Percentiles rank a stretch among this genome's conserved stretches.
Conservation (phyloP, 2,888 invertebrate genomes). For the Neoitamus cyanurus region DNA sequence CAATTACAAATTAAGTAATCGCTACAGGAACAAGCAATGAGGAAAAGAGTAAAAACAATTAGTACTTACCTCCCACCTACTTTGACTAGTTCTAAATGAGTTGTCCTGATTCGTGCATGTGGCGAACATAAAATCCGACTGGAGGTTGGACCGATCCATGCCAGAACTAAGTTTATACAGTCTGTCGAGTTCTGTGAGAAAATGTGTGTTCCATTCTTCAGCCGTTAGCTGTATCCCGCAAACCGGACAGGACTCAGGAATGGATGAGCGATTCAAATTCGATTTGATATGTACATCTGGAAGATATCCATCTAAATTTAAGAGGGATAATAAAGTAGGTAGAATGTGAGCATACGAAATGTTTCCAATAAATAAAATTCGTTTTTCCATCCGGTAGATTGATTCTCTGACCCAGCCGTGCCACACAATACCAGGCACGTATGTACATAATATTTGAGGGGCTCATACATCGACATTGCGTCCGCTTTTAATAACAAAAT, state of each 20-base stretch:
- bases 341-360: not conserved
- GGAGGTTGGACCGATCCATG: conserved; percentile 64
- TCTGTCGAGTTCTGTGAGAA: conserved; percentile 76
- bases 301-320: conserved; percentile 24
- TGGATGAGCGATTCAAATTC: conserved; percentile 57
- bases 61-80: conserved; percentile 75
- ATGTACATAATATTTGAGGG: not conserved
- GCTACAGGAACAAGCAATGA: not conserved
- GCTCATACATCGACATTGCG: not conserved
- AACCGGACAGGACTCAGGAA: conserved; percentile 72
- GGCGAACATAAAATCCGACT: conserved; percentile 65
- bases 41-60: not conserved
- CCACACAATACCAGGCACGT: not conserved
- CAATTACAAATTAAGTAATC: too few relatives aligned
- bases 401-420: not conserved
- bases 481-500: conserved; percentile 27
- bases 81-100: conserved; percentile 68
- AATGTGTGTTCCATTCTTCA: conserved; percentile 76
- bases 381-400: not conserved
- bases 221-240: conserved; percentile 76
- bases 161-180: conserved; percentile 72
- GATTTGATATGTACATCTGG: conserved; percentile 50
- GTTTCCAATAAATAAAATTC: conserved; percentile 17
- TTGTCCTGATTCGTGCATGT: conserved; percentile 65
- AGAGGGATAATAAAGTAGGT: not conserved